phyloP scores from a whole-genome alignment of 2,113 vertebrate species.

The Cnemophilus loriae region DNA sequence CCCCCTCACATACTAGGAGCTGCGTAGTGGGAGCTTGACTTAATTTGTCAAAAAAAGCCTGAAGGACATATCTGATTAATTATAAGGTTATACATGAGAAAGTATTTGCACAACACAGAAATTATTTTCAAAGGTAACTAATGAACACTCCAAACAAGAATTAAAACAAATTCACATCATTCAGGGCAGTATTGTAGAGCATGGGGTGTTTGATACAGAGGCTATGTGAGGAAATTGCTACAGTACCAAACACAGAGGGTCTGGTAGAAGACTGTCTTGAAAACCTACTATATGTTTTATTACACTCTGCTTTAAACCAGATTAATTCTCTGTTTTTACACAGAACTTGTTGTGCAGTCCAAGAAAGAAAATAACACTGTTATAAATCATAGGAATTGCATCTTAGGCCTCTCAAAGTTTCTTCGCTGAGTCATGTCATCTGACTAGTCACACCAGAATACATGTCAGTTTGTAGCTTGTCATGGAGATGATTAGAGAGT shows the following conservation, averaged over 20 bases:
- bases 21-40: neutral
- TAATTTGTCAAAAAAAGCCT: neutral
- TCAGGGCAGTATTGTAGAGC: neutral
- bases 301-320: neutral
- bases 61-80: neutral
- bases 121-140: neutral
- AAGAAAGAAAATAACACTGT: neutral
- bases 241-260: neutral
- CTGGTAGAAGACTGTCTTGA: neutral
- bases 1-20: neutral
- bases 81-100: neutral
- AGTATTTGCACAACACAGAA: neutral
- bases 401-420: neutral
- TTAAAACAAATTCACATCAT: neutral
- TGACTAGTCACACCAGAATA: constrained; percentile 21
- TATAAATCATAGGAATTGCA: neutral
- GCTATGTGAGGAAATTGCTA: neutral
- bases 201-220: neutral
- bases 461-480: constrained; percentile 14
- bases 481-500: neutral
- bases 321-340: neutral
- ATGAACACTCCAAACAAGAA: neutral
- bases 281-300: neutral
- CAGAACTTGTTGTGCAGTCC: neutral
- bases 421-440: constrained; percentile 15